Evolutionary conservation across 2,888 invertebrate genomes (phyloP), one percentile per base, ranked within the genome.

Genomic region (Abrostola tripartita): DNA sequence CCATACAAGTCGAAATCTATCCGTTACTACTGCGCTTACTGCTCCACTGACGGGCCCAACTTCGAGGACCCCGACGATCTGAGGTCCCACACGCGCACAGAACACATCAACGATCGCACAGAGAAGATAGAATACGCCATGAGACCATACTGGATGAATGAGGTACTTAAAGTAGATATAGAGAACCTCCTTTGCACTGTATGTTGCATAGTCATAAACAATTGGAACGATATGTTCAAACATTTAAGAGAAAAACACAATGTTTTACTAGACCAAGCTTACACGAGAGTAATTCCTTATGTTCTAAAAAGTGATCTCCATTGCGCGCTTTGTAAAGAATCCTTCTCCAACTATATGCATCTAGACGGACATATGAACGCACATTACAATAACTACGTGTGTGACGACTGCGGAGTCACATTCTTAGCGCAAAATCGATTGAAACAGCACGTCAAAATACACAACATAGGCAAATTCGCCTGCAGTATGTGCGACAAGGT

Each of bases 401-500:
- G 93, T 24, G 81, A 83, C 0, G 84, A 87, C 0, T 93, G 93
- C 11, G 93, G 92, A 0, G 90, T 90, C 5, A 82, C 89, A 0
- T 93, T 89, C 52, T 14, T 91, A 0, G 75, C 89, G 0, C 66
- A 69, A 0, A 68, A 42, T 0, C 68, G 92, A 0, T 52, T 91
- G 0, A 88, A 87, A 36, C 87, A 86, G 8, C 95, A 95, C 61
- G 66, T 88, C 0, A 85, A 89, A 55, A 91, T 89, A 0, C 95
- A 95, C 65, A 88, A 87, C 6, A 83, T 84, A 0, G 95, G 92
- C 0, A 88, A 84, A 1, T 92, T 81, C 64, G 87, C 87, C 0
- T 95, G 95, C 65, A 82, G 86, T 0, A 74, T 83, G 0, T 95
- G 95, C 70, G 81, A 87, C 0, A 95, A 95, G 74, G 87, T 91